Percentiles rank a stretch among this genome's conserved stretches.
These are phyloP conservation scores for Schizopygopsis malacanthus DNA, from an alignment of 2,797 vertebrate genomes.

Conservation along the genomic window DNA sequence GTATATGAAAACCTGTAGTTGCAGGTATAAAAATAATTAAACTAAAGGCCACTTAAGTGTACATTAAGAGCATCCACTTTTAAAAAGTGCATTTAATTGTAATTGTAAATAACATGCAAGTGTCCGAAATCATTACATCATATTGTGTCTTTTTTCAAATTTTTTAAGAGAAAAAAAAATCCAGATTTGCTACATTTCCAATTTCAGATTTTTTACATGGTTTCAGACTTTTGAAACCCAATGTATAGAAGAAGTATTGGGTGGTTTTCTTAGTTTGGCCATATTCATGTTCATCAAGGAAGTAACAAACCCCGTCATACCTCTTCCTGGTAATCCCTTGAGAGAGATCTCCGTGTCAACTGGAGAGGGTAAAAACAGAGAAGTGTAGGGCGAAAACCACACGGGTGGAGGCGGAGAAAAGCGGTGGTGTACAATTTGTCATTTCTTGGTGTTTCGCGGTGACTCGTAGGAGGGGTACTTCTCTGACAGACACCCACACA, in stretches of 20 bases:
- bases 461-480: conserved; percentile 16
- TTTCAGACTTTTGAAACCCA: conserved; percentile 4
- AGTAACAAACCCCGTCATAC: not conserved
- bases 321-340: conserved; percentile 43
- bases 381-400: conserved; percentile 27
- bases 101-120: not conserved
- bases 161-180: not conserved
- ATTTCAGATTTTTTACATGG: not conserved
- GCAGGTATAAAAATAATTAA: not conserved
- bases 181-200: not conserved
- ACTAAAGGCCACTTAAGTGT: not conserved
- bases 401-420: not conserved
- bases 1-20: not conserved
- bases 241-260: not conserved
- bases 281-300: not conserved
- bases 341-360: not conserved
- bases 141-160: not conserved
- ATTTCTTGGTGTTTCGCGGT: conserved; percentile 26
- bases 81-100: not conserved
- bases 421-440: not conserved
- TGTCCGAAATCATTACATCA: not conserved
- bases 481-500: not conserved
- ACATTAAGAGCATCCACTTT: not conserved
- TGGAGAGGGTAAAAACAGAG: not conserved
- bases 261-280: not conserved